Evolutionary conservation across 2,797 vertebrate species (phyloP), one percentile per base, ranked within the genome.

Genomic region (Coilia nasus): DNA sequence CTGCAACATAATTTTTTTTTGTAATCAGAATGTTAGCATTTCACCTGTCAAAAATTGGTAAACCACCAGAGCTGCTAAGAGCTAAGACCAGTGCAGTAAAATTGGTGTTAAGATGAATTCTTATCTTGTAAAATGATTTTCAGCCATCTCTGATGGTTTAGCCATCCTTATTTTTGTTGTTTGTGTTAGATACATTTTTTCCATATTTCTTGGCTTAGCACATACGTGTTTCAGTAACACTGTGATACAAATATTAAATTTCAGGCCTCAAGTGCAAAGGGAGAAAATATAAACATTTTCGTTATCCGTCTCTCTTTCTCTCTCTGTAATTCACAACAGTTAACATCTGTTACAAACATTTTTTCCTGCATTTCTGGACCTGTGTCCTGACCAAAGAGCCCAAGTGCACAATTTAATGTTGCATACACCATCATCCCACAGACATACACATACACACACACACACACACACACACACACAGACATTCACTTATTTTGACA

Each of bases 221-320:
- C 15, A 9, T n/a, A 41, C 17, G 6, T 78, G 71, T 78, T 44
- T 78, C 71, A 6, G 31, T 78, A 44, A 44, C 31, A 41, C 31
- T 44, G 35, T 78, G 71, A 31, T 35, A 19, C 23, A 50, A 46
- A 64, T 11, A 83, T 9, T 41, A 17, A 23, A 46, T 83, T 83
- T 44, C 82, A 64, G 57, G 23, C 59, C 60, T 67, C 88, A 89
- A 88, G 90, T 85, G 82, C 86, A 87, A 87, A 90, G 35, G 71
- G 71, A 78, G 71, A 78, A 78, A 78, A 41, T 44, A 28, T 78
- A 78, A 78, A 78, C 71, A 44, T 78, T 78, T 85, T 75, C 21
- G 57, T 84, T 91, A 90, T 89, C 89, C 91, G 90, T 86, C 15
- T 82, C 89, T 90, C 28, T 90, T 82, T 28, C 2, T 85, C 78